Conservation (phyloP, 2,888 invertebrate species). For the Daptonema setosum region DNA sequence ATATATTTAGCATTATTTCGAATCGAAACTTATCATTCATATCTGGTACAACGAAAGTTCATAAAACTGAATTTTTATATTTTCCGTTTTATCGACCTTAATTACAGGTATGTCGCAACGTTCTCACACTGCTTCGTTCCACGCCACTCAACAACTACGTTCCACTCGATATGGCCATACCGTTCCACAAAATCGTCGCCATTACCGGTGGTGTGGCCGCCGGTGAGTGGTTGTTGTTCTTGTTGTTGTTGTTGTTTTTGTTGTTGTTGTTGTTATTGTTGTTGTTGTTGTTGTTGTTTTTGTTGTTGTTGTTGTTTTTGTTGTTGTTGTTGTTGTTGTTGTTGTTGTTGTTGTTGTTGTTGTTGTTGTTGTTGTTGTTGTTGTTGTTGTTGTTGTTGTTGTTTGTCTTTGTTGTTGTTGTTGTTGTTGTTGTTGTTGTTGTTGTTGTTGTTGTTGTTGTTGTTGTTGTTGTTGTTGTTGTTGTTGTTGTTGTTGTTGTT, state of each 20-base stretch:
- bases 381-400: neutral
- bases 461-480: neutral
- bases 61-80: conserved; percentile 36
- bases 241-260: too few relatives aligned
- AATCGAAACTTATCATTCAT: too few relatives aligned
- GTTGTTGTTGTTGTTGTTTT: too few relatives aligned
- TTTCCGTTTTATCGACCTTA: conserved; percentile 28
- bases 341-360: neutral
- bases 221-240: conserved; percentile 14
- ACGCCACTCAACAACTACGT: conserved; percentile 80
- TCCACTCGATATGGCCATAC: conserved; percentile 77
- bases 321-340: too few relatives aligned
- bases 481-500: neutral
- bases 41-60: neutral
- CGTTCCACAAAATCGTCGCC: conserved; percentile 87
- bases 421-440: too few relatives aligned
- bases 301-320: too few relatives aligned
- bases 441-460: neutral
- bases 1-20: too few relatives aligned
- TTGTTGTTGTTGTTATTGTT: too few relatives aligned
- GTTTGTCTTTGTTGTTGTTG: too few relatives aligned
- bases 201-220: conserved; percentile 82
- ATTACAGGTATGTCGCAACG: conserved; percentile 44
- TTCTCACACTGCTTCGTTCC: conserved; percentile 74
- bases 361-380: neutral